Evolutionary conservation across 2,797 vertebrate genomes (phyloP).

Genomic region (Falco novaeseelandiae): DNA sequence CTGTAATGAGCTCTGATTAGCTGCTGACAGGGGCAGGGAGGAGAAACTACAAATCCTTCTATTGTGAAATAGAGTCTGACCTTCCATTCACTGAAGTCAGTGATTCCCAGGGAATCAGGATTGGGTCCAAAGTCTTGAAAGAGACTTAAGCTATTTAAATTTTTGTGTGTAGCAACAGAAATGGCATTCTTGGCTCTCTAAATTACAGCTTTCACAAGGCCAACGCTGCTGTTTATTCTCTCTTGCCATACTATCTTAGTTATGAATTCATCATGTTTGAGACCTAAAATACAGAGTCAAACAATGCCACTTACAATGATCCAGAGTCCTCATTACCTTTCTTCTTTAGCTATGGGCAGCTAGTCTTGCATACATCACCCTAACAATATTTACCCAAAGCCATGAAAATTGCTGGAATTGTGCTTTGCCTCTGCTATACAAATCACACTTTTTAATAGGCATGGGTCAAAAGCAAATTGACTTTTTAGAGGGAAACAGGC

Average conservation of each 20-base stretch:
- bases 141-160: constrained; percentile 34
- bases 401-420: constrained; percentile 29
- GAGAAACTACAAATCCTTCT: constrained; percentile 37
- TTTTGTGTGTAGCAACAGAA: constrained; percentile 41
- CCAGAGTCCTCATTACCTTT: constrained; percentile 35
- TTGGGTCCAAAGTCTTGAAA: constrained; percentile 45
- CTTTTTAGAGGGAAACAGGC: constrained; percentile 59
- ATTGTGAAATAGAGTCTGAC: constrained; percentile 19
- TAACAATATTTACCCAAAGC: constrained; percentile 33
- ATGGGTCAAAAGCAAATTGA: constrained; percentile 64
- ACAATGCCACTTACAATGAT: constrained; percentile 41
- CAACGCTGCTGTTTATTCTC: neutral
- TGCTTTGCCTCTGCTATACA: constrained; percentile 23
- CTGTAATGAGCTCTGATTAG: neutral
- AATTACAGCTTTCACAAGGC: constrained; percentile 27
- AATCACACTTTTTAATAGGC: constrained; percentile 58
- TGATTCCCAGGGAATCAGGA: neutral
- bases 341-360: neutral
- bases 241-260: neutral
- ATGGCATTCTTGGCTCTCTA: constrained; percentile 30
- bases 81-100: neutral
- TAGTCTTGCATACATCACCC: constrained; percentile 30
- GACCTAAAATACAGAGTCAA: constrained; percentile 36
- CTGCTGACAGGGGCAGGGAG: neutral
- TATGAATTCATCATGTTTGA: constrained; percentile 35